Evolutionary conservation across 2,113 vertebrate species (phyloP).

Genomic region (Octodon degus): DNA sequence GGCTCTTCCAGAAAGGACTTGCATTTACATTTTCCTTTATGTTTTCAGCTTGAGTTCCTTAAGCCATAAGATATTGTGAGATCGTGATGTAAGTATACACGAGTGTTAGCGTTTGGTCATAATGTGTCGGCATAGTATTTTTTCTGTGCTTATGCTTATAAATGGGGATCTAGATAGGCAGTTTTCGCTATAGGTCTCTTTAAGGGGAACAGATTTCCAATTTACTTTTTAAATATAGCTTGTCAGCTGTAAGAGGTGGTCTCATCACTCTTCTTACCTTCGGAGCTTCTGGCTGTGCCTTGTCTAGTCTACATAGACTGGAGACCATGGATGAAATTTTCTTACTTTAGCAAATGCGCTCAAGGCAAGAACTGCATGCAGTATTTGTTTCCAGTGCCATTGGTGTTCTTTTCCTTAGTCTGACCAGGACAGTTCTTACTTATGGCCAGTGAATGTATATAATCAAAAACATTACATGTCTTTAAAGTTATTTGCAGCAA

Average conservation of each 20-base stretch:
- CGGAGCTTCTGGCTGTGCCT: background rate
- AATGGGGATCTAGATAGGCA: background rate
- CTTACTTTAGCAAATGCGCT: background rate
- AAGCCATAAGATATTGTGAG: background rate
- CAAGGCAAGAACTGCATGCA: background rate
- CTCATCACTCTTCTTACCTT: background rate
- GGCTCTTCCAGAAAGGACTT: background rate
- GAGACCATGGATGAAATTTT: background rate
- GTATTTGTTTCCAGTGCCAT: background rate
- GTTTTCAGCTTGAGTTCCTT: conserved; percentile 11
- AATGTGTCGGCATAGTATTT: background rate
- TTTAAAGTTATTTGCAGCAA: background rate
- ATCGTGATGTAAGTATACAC: background rate
- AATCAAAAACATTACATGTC: conserved; percentile 19
- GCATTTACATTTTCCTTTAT: background rate
- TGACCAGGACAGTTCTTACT: background rate
- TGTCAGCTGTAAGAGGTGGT: background rate
- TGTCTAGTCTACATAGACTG: background rate
- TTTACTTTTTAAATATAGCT: background rate
- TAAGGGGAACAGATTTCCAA: background rate
- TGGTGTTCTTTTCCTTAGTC: background rate
- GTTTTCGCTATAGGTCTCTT: background rate
- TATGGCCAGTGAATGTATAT: background rate
- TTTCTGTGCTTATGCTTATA: background rate
- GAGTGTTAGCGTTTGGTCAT: background rate